Conservation (phyloP, 37 sponge, comb jelly and placozoan species). For the Eunapius fragilis region DNA sequence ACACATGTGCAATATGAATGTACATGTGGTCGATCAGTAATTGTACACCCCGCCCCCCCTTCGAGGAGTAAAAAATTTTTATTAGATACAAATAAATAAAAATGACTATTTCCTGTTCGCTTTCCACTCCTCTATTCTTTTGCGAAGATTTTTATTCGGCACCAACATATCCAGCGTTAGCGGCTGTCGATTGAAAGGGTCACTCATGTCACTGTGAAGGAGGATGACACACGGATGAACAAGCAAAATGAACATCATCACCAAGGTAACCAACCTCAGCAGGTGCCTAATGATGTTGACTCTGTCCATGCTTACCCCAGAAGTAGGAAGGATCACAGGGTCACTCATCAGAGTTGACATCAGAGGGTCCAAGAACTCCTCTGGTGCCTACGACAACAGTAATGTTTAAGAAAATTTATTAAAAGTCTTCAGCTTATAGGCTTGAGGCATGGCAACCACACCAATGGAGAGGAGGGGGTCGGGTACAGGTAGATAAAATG, state of each 20-base stretch:
- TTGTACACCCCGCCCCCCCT: too few species aligned
- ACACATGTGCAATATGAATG: too few species aligned
- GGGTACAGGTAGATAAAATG: too few species aligned
- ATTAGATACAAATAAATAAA: neutral
- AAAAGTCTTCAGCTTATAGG: neutral
- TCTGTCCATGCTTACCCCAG: conserved; percentile 83
- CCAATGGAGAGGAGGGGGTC: neutral
- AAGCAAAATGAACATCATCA: neutral
- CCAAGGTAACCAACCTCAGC: conserved; percentile 55
- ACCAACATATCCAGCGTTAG: conserved; percentile 88
- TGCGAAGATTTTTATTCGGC: conserved; percentile 68
- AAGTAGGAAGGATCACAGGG: conserved; percentile 89
- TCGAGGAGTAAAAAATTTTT: neutral
- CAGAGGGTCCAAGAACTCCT: conserved; percentile 92
- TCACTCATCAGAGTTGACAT: conserved; percentile 91
- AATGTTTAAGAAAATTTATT: neutral
- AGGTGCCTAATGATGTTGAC: conserved; percentile 85
- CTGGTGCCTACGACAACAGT: conserved; percentile 69
- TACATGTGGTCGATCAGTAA: too few species aligned
- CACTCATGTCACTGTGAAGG: conserved; percentile 60
- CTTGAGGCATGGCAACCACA: neutral
- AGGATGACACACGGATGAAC: neutral
- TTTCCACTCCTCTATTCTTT: conserved; percentile 83
- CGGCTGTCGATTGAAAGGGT: conserved; percentile 92
- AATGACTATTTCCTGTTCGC: conserved; percentile 1